Evolutionary conservation across 2,113 vertebrate species (phyloP), one percentile per base, ranked within the genome.

Genomic region (Micromys minutus): DNA sequence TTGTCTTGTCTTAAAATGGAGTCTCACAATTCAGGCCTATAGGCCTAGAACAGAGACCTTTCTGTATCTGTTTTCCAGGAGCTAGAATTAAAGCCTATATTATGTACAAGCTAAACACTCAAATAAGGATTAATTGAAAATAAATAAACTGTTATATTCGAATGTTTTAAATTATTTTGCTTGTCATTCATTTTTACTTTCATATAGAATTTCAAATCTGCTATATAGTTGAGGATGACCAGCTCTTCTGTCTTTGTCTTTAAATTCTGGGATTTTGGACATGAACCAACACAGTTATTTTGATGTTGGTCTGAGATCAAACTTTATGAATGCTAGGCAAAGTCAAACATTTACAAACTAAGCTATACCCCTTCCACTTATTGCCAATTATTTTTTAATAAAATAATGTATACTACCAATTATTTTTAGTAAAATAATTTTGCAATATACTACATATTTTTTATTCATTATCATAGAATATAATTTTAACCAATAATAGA

Each of bases 121-220:
- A 39, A 16, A 31, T 31, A 83, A 83, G 31, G 42, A 29, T 83
- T 29, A 29, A 42, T 61, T 26, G 29, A 29, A 83, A 83, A 65
- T 59, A 39, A 26, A 59, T 24, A 34, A 94, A 87, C 29, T 94
- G 88, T 52, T 96, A 67, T 86, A 42, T 15, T 86, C 0, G 29
- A 80, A 39, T 88, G 87, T 76, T 55, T 89, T 80, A 77, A 75
- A 92, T 89, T 89, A 88, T 81, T 94, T 96, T 79, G 61, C 69
- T 89, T 95, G 22, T 8, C 52, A 95, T n/a, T 29, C 89, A 1
- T 76, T 89, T 89, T 55, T 52, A 22, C 15, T 59, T 81, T 81
- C 59, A 29, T 45, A 45, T 31, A 84, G 16, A 45, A 22, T 67
- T 31, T 86, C 42, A 47, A 50, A 13, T 6, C 17, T 67, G 61